Conservation (phyloP, 2,113 vertebrate genomes). For the Coregonus clupeaformis region DNA sequence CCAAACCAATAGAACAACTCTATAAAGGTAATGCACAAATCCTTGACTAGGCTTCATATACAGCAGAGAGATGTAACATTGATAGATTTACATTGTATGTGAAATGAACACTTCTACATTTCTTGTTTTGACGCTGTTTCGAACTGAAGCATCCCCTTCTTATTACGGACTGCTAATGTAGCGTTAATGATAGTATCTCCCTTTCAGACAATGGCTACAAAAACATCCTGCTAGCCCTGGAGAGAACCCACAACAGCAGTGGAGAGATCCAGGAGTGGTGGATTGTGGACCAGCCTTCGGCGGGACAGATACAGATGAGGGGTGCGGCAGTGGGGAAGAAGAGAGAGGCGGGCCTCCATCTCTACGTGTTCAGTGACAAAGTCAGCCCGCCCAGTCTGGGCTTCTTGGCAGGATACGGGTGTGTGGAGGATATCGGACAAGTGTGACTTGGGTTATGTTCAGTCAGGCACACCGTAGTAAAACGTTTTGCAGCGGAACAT, state of each 20-base stretch:
- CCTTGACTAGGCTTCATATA: neutral
- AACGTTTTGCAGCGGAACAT: neutral
- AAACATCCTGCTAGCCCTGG: slow-evolving; percentile 82
- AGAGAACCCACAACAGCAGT: slow-evolving; percentile 69
- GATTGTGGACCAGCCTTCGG: slow-evolving; percentile 79
- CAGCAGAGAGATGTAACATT: neutral
- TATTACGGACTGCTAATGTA: too few relatives aligned
- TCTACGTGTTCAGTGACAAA: slow-evolving; percentile 92
- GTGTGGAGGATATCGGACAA: slow-evolving; percentile 50
- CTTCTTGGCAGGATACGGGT: slow-evolving; percentile 94
- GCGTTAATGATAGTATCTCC: too few relatives aligned
- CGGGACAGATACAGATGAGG: slow-evolving; percentile 39
- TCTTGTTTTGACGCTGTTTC: too few relatives aligned
- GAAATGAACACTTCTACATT: too few relatives aligned
- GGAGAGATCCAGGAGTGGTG: slow-evolving; percentile 84
- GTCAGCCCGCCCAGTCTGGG: slow-evolving; percentile 92
- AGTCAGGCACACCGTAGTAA: neutral
- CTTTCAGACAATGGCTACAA: slow-evolving; percentile 74
- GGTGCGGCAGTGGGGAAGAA: slow-evolving; percentile 9
- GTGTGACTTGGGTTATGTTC: neutral
- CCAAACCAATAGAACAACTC: slow-evolving; percentile 89
- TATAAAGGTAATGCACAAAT: slow-evolving; percentile 73
- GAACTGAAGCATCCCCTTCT: too few relatives aligned
- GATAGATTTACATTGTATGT: too few relatives aligned
- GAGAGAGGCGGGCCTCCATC: slow-evolving; percentile 75